Base-by-base conservation (phyloP, 2,888 invertebrate genomes). In the Pachydiplax longipennis region DNA sequence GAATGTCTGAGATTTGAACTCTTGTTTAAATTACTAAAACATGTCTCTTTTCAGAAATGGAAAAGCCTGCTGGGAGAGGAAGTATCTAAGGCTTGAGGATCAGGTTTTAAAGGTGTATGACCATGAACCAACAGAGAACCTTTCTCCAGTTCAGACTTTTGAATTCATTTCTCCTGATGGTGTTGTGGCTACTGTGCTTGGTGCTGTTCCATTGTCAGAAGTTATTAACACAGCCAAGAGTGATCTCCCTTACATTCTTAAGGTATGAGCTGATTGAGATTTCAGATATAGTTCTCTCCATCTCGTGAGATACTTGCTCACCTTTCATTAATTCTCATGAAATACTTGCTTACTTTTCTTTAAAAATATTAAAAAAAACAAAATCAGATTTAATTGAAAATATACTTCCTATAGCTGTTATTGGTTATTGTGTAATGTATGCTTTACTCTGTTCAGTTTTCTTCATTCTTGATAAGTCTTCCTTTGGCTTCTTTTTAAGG, bases 211-310 rank as follows among this genome's bases (percentile, higher is more conserved):
- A 0, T 92, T 93, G 2, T 93, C 94, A 2, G 94, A 94, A 91
- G 92, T 94, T 61, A 92, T 94, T 10, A 94, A 94, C 81, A 95
- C 95, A 0, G 95, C 95, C 2, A 94, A 94, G 90, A 95, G 95
- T 10, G 96, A 96, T 92, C 92, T 96, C 44, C 95, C 95, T 0
- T 96, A 95, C 92, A 94, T 96, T 80, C 93, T 96, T 90, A 95
- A 95, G 92, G 93, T 95, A 10, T 37, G 80, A 8, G 8, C 80
- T 12, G 37, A 65, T 25, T n/a, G n/a, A 44, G n/a, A n/a, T 44
- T 3, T 44, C 44, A 44, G 10, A 8, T 4, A 44, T 44, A 44
- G 2, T 44, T 44, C 44, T 44, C n/a, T n/a, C n/a, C n/a, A 44
- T 44, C 10, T 44, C 8, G 8, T 44, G 44, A 40, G 6, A 40